A percentile compares a stretch with the other conserved stretches of the same genome.
Evolutionary conservation across 2,888 invertebrate genomes (phyloP).

Genomic region (Melanophora roralis): DNA sequence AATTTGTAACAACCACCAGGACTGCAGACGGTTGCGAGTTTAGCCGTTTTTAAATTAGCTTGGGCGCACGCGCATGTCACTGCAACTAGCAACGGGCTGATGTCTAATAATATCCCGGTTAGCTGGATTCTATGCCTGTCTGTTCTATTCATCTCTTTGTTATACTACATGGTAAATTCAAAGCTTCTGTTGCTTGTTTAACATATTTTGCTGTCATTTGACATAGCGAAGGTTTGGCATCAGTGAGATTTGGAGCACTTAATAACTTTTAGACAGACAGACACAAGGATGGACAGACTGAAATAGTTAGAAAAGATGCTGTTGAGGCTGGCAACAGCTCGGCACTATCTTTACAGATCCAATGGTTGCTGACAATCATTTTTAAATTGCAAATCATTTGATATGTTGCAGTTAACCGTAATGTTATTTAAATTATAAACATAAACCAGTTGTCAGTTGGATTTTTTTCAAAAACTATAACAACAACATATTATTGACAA

Average conservation of each 20-base stretch:
- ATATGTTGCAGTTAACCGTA: slow-evolving; percentile 35
- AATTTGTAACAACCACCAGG: slow-evolving; percentile 59
- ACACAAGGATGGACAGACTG: not conserved
- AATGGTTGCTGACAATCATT: slow-evolving; percentile 53
- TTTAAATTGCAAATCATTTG: slow-evolving; percentile 64
- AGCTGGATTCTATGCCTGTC: not conserved
- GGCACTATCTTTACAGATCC: slow-evolving; percentile 36
- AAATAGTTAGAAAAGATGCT: slow-evolving; percentile 33
- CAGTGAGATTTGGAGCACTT: slow-evolving; percentile 60
- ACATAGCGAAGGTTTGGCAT: slow-evolving; percentile 53
- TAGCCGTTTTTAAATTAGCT: not conserved
- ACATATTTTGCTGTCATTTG: slow-evolving; percentile 60
- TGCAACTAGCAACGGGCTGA: slow-evolving; percentile 21
- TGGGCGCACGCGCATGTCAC: slow-evolving; percentile 56
- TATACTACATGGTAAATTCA: slow-evolving; percentile 35
- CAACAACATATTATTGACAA: not conserved
- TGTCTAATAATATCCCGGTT: slow-evolving; percentile 23
- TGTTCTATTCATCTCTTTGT: not conserved
- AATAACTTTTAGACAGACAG: slow-evolving; percentile 51
- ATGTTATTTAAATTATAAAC: slow-evolving; percentile 49
- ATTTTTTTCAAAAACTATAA: not conserved
- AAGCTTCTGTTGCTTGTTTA: slow-evolving; percentile 62
- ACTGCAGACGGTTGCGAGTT: slow-evolving; percentile 16
- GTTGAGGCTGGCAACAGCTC: slow-evolving; percentile 30
- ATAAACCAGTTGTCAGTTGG: slow-evolving; percentile 27